Conservation (phyloP, 2,888 invertebrate genomes). For the Mechanitis mazaeus region DNA sequence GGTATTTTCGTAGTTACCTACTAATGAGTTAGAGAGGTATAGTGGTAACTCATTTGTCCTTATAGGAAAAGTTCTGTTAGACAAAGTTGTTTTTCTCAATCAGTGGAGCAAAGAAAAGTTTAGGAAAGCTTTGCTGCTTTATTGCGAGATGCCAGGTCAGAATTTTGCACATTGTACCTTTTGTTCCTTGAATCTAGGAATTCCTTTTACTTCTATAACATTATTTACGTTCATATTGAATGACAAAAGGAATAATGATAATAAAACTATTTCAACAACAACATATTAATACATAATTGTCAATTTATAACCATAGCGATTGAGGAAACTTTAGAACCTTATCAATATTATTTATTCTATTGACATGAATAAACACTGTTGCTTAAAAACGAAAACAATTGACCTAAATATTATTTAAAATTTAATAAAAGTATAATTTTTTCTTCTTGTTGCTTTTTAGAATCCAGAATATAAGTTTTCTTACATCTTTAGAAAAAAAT, state of each 20-base stretch:
- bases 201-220: background rate
- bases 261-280: too few relatives aligned
- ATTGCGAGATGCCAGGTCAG: constrained; percentile 4
- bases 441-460: too few relatives aligned
- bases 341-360: background rate
- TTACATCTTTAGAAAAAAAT: too few relatives aligned
- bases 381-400: background rate
- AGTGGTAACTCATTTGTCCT: constrained; percentile 3
- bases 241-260: too few relatives aligned
- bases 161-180: constrained; percentile 1
- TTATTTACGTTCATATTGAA: background rate
- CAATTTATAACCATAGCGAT: background rate
- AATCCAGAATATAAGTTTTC: too few relatives aligned
- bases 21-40: background rate
- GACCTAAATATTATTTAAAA: too few relatives aligned
- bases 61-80: constrained; percentile 6
- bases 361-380: background rate
- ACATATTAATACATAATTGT: too few relatives aligned
- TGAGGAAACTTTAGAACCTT: background rate
- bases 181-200: background rate
- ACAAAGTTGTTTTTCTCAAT: constrained; percentile 8
- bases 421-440: too few relatives aligned
- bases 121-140: background rate
- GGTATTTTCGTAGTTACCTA: background rate
- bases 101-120: constrained; percentile 3